phyloP scores from a whole-genome alignment of 1,140 invertebrate species.

The Aleiodes sp. region DNA sequence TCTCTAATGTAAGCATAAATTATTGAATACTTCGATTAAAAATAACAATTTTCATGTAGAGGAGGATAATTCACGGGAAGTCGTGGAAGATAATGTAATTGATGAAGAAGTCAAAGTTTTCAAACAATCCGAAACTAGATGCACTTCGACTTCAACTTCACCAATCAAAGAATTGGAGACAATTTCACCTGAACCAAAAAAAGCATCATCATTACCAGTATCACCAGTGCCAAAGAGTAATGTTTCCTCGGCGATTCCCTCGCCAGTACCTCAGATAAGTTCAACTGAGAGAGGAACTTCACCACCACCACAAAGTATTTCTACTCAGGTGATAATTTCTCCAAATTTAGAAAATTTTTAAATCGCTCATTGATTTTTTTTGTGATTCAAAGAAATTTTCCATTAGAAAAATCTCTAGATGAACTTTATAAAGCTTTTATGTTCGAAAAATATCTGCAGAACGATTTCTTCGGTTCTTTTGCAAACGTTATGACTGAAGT shows the following conservation, averaged over 20 bases:
- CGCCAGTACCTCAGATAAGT: neutral
- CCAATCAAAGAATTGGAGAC: slow-evolving; percentile 30
- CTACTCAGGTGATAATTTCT: slow-evolving; percentile 77
- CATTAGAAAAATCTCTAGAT: too few relatives aligned
- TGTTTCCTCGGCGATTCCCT: neutral
- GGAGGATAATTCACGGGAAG: slow-evolving; percentile 25
- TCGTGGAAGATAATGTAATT: slow-evolving; percentile 33
- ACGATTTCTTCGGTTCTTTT: too few relatives aligned
- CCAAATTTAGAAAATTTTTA: slow-evolving; percentile 12
- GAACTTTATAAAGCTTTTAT: too few relatives aligned
- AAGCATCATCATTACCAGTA: slow-evolving; percentile 15
- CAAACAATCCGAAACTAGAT: slow-evolving; percentile 13
- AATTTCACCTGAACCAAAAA: neutral
- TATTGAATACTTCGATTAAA: slow-evolving; percentile 24
- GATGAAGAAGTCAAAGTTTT: slow-evolving; percentile 27
- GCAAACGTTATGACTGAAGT: neutral
- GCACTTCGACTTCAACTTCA: slow-evolving; percentile 34
- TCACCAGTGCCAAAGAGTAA: neutral
- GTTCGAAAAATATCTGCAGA: too few relatives aligned
- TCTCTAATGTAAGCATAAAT: too few relatives aligned
- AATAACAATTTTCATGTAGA: neutral
- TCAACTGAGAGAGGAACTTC: slow-evolving; percentile 72
- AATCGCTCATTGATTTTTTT: neutral
- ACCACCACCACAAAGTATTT: slow-evolving; percentile 85
- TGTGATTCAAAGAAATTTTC: neutral